Evolutionary conservation across 2,888 invertebrate species (phyloP).

Genomic region (Spatulosminthurus flaviceps): DNA sequence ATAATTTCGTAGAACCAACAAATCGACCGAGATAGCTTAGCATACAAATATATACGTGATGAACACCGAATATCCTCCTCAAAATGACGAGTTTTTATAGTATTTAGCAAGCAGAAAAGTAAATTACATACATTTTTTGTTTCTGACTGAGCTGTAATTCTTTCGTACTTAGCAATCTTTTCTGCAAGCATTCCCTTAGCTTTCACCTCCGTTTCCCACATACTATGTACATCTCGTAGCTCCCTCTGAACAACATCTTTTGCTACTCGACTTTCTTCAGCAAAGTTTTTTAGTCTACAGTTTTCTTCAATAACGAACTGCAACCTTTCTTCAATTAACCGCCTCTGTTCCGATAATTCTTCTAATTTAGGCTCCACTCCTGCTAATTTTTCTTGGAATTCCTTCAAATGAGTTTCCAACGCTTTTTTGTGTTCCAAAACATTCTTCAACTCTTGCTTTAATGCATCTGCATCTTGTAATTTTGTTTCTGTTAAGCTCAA

Average conservation of each 20-base stretch:
- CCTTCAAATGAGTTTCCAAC: not conserved
- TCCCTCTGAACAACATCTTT: conserved; percentile 47
- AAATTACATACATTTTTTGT: conserved; percentile 19
- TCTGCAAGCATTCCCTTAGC: conserved; percentile 51
- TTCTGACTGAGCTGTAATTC: conserved; percentile 29
- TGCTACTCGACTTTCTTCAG: conserved; percentile 45
- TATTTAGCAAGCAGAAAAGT: too few species aligned
- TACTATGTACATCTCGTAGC: conserved; percentile 43
- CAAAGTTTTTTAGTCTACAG: conserved; percentile 21
- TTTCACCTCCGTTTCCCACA: conserved; percentile 52
- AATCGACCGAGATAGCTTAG: too few species aligned
- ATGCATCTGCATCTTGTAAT: not conserved
- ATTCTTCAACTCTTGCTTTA: conserved; percentile 8
- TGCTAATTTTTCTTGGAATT: conserved; percentile 6
- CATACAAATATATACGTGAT: too few species aligned
- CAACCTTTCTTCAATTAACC: conserved; percentile 38
- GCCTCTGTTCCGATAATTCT: conserved; percentile 31
- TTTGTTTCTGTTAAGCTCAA: not conserved
- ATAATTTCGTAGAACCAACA: too few species aligned
- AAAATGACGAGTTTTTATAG: too few species aligned
- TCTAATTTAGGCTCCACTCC: conserved; percentile 25
- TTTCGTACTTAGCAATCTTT: conserved; percentile 52
- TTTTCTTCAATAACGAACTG: conserved; percentile 27
- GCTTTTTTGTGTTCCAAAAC: conserved; percentile 1
- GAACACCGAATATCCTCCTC: too few species aligned